Conservation (phyloP, 2,113 vertebrate species). For the Neogobius melanostomus region DNA sequence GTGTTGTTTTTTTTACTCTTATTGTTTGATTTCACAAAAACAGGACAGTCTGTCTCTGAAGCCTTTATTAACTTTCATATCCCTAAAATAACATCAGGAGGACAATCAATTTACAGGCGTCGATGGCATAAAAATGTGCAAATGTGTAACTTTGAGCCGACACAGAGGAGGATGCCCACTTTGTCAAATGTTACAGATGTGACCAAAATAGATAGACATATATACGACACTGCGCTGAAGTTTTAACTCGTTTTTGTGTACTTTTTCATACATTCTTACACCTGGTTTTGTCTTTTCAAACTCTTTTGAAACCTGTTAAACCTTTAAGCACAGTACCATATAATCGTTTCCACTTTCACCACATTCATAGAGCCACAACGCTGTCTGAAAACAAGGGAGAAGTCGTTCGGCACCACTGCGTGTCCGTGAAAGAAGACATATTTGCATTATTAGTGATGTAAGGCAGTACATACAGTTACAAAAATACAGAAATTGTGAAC, state of each 20-base stretch:
- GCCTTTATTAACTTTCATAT: constrained; percentile 85
- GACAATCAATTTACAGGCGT: constrained; percentile 89
- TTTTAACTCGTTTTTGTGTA: not conserved
- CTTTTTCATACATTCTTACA: not conserved
- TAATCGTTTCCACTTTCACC: constrained; percentile 20
- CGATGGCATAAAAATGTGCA: constrained; percentile 83
- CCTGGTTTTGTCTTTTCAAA: not conserved
- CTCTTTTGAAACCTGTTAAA: not conserved
- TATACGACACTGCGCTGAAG: constrained; percentile 12
- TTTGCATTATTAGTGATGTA: constrained; percentile 56
- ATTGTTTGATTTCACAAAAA: constrained; percentile 29
- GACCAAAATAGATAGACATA: constrained; percentile 50
- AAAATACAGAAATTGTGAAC: constrained; percentile 55
- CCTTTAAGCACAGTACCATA: constrained; percentile 6
- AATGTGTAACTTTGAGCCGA: constrained; percentile 45
- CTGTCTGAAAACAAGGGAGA: constrained; percentile 29
- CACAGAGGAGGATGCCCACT: constrained; percentile 34
- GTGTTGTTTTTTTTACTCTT: constrained; percentile 9
- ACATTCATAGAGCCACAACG: constrained; percentile 7
- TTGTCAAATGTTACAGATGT: constrained; percentile 39
- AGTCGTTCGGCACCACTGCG: constrained; percentile 52
- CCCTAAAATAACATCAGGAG: constrained; percentile 85
- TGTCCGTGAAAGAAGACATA: constrained; percentile 53
- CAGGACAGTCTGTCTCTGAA: constrained; percentile 46
- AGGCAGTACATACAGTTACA: constrained; percentile 65